A percentile compares a stretch with the other conserved stretches of the same genome.
These are phyloP conservation scores for Chaunax sp. DNA, from an alignment of 2,797 vertebrate genomes.

Conservation along the genomic window DNA sequence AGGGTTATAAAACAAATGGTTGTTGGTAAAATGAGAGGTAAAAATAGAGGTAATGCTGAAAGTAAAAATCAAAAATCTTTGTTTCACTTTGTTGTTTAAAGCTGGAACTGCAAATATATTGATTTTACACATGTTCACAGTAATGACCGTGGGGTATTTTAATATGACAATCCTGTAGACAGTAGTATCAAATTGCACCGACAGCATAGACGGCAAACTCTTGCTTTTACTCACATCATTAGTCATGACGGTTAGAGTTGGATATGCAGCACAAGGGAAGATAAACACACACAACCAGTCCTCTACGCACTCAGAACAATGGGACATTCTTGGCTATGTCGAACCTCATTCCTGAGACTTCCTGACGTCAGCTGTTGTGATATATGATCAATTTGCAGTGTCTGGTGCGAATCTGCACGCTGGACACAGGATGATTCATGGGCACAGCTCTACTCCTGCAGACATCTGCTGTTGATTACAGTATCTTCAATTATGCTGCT, in stretches of 20 bases:
- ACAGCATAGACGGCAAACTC: too few relatives aligned
- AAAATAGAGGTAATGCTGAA: slow-evolving; percentile 1
- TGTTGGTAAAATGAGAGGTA: neutral
- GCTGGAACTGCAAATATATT: too few relatives aligned
- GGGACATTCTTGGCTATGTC: slow-evolving; percentile 57
- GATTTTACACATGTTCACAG: too few relatives aligned
- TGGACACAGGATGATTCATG: slow-evolving; percentile 57
- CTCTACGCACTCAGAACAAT: slow-evolving; percentile 59
- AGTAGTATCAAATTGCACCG: neutral
- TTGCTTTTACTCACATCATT: neutral
- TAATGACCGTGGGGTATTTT: neutral
- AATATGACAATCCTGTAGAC: neutral
- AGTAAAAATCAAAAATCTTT: slow-evolving; percentile 14
- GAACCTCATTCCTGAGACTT: slow-evolving; percentile 66
- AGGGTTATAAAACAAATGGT: slow-evolving; percentile 37
- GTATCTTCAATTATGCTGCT: slow-evolving; percentile 51
- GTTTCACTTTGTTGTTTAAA: slow-evolving; percentile 5
- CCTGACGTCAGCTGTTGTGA: slow-evolving; percentile 78
- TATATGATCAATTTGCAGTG: slow-evolving; percentile 55
- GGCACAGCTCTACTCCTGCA: slow-evolving; percentile 42
- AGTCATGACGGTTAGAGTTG: too few relatives aligned
- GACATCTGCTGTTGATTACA: slow-evolving; percentile 71
- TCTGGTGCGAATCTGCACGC: slow-evolving; percentile 44
- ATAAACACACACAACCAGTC: slow-evolving; percentile 44
- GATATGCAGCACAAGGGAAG: too few relatives aligned